phyloP scores from a whole-genome alignment of 2,113 vertebrate species.

The Oncorhynchus kisutch region DNA sequence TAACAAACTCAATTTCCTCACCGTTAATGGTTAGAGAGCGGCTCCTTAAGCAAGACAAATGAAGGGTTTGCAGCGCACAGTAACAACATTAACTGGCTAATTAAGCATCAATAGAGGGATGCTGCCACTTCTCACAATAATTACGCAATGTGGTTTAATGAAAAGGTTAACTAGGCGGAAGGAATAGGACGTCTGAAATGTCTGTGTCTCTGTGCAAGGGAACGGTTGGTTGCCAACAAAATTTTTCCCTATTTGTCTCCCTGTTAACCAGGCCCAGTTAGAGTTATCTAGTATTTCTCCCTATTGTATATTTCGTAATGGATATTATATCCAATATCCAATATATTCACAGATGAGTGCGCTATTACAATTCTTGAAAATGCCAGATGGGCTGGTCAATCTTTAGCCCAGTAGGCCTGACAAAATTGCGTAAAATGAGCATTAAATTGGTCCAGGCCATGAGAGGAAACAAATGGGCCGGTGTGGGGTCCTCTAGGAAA shows the following conservation, averaged over 20 bases:
- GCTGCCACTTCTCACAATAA: constrained; percentile 61
- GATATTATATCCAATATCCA: constrained; percentile 39
- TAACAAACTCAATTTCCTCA: constrained; percentile 71
- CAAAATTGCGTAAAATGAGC: no score
- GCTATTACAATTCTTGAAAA: constrained; percentile 23
- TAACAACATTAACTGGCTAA: constrained; percentile 82
- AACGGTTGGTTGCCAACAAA: constrained; percentile 38
- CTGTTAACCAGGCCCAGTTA: constrained; percentile 40
- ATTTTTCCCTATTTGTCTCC: constrained; percentile 41
- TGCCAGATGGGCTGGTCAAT: no score
- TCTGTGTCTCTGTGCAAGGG: constrained; percentile 16
- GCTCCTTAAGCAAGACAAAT: constrained; percentile 80
- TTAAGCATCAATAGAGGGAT: constrained; percentile 78
- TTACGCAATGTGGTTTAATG: constrained; percentile 69
- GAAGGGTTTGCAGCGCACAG: constrained; percentile 71
- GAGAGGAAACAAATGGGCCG: no score
- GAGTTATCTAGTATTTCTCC: constrained; percentile 34
- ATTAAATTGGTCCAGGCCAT: no score
- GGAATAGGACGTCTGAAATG: constrained; percentile 46
- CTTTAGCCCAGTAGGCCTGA: no score
- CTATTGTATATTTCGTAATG: constrained; percentile 49
- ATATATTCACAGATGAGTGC: constrained; percentile 51
- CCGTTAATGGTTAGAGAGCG: constrained; percentile 60
- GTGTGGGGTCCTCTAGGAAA: no score
- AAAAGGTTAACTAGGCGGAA: constrained; percentile 73